These are phyloP conservation scores for Syngnathoides biaculeatus DNA, from an alignment of 2,113 vertebrate genomes.

Conservation along the genomic window DNA sequence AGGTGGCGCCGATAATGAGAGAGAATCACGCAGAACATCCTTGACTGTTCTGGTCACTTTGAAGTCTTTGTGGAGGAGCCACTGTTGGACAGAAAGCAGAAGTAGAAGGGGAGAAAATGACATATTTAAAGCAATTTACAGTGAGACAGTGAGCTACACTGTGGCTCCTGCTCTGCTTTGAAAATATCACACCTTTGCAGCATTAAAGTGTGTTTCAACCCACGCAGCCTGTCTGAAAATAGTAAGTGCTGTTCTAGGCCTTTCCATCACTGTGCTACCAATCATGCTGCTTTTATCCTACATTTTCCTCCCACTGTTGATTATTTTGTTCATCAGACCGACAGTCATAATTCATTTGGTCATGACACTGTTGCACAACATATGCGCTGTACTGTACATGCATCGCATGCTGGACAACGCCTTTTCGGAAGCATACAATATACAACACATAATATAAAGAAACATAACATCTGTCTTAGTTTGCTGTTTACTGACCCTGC, in stretches of 20 bases:
- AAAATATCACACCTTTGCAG: slow-evolving; percentile 68
- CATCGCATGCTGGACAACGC: slow-evolving; percentile 27
- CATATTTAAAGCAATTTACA: slow-evolving; percentile 51
- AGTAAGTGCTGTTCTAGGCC: slow-evolving; percentile 54
- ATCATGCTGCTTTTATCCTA: slow-evolving; percentile 52
- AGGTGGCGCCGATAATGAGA: slow-evolving; percentile 29
- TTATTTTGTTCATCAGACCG: slow-evolving; percentile 33
- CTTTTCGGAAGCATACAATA: slow-evolving; percentile 39
- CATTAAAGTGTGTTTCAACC: slow-evolving; percentile 65
- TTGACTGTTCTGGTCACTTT: slow-evolving; percentile 35
- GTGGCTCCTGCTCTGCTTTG: slow-evolving; percentile 51
- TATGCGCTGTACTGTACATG: background rate
- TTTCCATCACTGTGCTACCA: slow-evolving; percentile 33
- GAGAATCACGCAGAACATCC: slow-evolving; percentile 17
- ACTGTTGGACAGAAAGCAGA: slow-evolving; percentile 43
- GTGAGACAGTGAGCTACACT: slow-evolving; percentile 34
- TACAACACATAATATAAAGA: too few species aligned
- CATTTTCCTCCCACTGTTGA: slow-evolving; percentile 26
- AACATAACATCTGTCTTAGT: slow-evolving; percentile 52
- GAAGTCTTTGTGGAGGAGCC: slow-evolving; percentile 27
- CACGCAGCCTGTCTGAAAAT: slow-evolving; percentile 65
- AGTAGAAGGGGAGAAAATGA: slow-evolving; percentile 11
- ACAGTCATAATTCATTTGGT: slow-evolving; percentile 19
- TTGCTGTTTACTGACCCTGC: slow-evolving; percentile 54
- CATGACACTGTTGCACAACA: slow-evolving; percentile 10